Evolutionary conservation across 2,113 vertebrate genomes (phyloP), one percentile per base, ranked within the genome.

Genomic region (Cynocephalus volans): DNA sequence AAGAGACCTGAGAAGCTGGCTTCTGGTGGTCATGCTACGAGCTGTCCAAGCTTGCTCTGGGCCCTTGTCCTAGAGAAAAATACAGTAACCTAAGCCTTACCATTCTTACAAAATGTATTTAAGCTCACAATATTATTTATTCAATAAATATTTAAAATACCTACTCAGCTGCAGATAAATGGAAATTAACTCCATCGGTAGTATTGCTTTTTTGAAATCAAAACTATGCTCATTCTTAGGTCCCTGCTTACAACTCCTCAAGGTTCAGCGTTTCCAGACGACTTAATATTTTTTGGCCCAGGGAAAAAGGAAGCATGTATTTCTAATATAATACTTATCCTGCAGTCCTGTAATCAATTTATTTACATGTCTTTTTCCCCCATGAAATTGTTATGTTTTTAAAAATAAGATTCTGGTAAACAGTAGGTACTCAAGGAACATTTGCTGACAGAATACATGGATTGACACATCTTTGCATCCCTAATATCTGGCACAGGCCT

Each of bases 361-460:
- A 67, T 70, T 84, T 72, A 41, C 41, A 50, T n/a, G 52, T 65
- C 70, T 93, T 62, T 82, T 56, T n/a, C 17, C 14, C 56, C 65
- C 17, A 12, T 65, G 73, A 93, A 81, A 65, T 2, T 45, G 64
- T 64, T 73, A 60, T 50, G 21, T 77, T 28, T 79, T 93, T 72
- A 73, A 87, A 65, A 58, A 76, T 6, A 87, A 33, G 50, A 75
- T 54, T 88, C 36, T 93, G 84, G 87, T 64, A 56, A 83, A 56
- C 5, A 65, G 69, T 3, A 77, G 50, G 90, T 28, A 36, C 72
- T 96, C 65, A 90, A 88, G 88, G 85, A 82, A 90, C n/a, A 85
- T 41, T 41, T 72, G 64, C 62, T 75, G 28, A 73, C 4, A 65
- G 54, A 80, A 50, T 67, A 45, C 6, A 56, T 1, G 83, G 79